These are phyloP conservation scores for Diadegma fenestrale DNA, from an alignment of 2,888 invertebrate genomes.

Conservation along the genomic window DNA sequence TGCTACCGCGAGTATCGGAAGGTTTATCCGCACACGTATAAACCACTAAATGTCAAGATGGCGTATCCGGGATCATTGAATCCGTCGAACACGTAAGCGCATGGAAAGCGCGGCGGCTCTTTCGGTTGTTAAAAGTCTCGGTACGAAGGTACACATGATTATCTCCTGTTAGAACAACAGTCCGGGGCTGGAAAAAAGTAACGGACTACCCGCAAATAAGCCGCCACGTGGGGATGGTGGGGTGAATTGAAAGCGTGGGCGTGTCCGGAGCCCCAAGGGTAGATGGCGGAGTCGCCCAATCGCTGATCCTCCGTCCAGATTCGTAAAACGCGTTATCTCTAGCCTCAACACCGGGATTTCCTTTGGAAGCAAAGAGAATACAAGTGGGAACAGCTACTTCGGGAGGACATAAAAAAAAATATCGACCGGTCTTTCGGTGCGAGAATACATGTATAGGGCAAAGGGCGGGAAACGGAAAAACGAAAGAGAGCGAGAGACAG, in stretches of 20 bases:
- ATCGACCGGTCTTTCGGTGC: slow-evolving; percentile 80
- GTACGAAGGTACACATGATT: slow-evolving; percentile 34
- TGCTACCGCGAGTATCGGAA: neutral
- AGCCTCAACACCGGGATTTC: slow-evolving; percentile 59
- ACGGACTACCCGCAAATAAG: slow-evolving; percentile 81
- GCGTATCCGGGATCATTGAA: slow-evolving; percentile 17
- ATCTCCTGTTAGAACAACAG: slow-evolving; percentile 31
- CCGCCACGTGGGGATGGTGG: slow-evolving; percentile 72
- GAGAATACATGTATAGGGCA: neutral
- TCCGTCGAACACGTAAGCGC: neutral
- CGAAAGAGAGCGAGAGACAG: neutral
- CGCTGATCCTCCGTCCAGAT: slow-evolving; percentile 73
- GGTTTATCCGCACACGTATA: neutral
- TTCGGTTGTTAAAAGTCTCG: neutral
- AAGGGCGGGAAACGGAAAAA: neutral
- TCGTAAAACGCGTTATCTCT: slow-evolving; percentile 53
- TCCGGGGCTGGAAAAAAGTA: slow-evolving; percentile 79
- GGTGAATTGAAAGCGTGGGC: slow-evolving; percentile 72
- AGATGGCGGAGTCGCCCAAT: slow-evolving; percentile 76
- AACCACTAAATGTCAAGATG: slow-evolving; percentile 24
- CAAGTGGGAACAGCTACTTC: slow-evolving; percentile 36
- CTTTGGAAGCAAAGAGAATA: slow-evolving; percentile 63
- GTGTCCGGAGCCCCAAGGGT: slow-evolving; percentile 74
- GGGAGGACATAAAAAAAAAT: slow-evolving; percentile 80
- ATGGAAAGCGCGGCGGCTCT: slow-evolving; percentile 5